Evolutionary conservation across 2,113 vertebrate genomes (phyloP), one percentile per base, ranked within the genome.

Genomic region (Aegotheles bennettii): DNA sequence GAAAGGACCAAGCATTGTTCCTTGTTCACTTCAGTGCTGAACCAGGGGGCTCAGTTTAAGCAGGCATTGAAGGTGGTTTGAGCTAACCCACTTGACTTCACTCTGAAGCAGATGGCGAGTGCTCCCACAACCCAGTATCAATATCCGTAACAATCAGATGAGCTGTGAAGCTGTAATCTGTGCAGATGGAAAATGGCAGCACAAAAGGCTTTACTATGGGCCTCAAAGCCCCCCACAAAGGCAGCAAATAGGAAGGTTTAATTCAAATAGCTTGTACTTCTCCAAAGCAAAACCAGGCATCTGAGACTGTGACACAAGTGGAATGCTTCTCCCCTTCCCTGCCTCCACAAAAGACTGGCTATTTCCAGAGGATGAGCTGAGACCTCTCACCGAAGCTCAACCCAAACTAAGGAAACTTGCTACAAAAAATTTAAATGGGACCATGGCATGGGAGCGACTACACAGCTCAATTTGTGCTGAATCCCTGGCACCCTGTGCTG

Each of bases 111-210:
- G 96, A 90, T 94, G 96, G 94, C 77, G 81, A 59, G 91, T 23
- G 76, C 80, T 93, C 90, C 54, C 86, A 59, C 73, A 80, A 67
- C 79, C 90, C 92, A 54, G 83, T 40, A 85, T 68, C 91, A 63
- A 50, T 63, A 74, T 26, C 91, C 1, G 0, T 86, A 82, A 94
- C 89, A 90, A 93, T 92, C 86, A 90, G 93, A 89, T 23, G 86
- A 92, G 86, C 80, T 94, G 89, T 56, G 71, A 84, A 89, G 83
- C 84, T 92, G 59, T 90, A 87, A 86, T 67, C 54, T 71, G 64
- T 81, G 73, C 94, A 97, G 94, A 90, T 69, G 90, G 92, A 93
- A 97, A 96, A 96, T 71, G 94, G 78, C 86, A 95, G 86, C 43
- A 94, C 83, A 84, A 89, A 93, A 94, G 80, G 42, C 60, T 93